Conservation (phyloP, 2,113 vertebrate species). For the Symphodus melops region DNA sequence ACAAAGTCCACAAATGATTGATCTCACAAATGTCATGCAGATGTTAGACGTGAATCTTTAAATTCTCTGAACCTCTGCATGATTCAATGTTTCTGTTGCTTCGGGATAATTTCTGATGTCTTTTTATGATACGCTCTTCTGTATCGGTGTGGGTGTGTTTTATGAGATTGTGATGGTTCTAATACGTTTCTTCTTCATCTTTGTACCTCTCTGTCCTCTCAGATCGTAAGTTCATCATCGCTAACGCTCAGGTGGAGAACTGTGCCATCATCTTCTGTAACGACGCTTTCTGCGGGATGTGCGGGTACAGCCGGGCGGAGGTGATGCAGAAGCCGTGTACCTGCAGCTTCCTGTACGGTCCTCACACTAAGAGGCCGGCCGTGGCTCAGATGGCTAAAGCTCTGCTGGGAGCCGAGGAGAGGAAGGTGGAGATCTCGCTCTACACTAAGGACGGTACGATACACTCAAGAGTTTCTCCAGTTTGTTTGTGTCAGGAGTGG, state of each 20-base stretch:
- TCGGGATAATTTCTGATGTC: too few species aligned
- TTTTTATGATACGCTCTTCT: too few species aligned
- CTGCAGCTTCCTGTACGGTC: constrained; percentile 93
- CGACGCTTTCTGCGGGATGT: constrained; percentile 92
- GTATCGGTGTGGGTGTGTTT: too few species aligned
- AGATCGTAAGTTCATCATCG: constrained; percentile 95
- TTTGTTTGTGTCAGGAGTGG: too few species aligned
- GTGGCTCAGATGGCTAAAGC: constrained; percentile 91
- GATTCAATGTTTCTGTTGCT: too few species aligned
- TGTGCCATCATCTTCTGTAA: constrained; percentile 96
- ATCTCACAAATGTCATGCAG: too few species aligned
- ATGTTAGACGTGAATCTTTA: too few species aligned
- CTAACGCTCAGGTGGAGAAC: constrained; percentile 92
- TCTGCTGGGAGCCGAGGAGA: constrained; percentile 90
- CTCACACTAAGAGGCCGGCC: constrained; percentile 86
- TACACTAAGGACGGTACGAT: constrained; percentile 91
- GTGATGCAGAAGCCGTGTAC: constrained; percentile 94
- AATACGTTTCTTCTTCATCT: neutral
- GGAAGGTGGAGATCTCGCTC: constrained; percentile 91
- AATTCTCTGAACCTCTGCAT: too few species aligned
- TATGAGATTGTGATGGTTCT: too few species aligned
- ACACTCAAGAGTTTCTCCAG: neutral
- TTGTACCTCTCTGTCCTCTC: neutral
- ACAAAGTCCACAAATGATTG: too few species aligned
- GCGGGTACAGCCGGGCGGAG: constrained; percentile 90